phyloP scores from a whole-genome alignment of 2,888 invertebrate genomes.

The Lissonota sp. region DNA sequence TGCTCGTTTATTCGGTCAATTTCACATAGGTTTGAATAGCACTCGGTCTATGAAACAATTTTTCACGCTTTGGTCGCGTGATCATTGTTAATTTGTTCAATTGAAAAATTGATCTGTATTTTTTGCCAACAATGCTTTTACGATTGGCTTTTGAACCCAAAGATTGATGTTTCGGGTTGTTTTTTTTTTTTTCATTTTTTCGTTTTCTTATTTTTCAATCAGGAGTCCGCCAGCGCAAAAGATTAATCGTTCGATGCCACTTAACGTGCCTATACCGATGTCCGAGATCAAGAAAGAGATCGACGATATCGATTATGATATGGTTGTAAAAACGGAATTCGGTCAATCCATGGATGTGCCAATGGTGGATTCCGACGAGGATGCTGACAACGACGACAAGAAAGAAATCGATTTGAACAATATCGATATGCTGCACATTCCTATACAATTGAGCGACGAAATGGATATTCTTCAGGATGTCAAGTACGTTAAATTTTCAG shows the following conservation, averaged over 20 bases:
- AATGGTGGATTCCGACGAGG: constrained; percentile 71
- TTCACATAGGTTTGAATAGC: not conserved
- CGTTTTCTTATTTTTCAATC: not conserved
- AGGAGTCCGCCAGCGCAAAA: constrained; percentile 75
- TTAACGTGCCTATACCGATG: constrained; percentile 68
- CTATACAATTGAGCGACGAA: constrained; percentile 90
- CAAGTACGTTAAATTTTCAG: constrained; percentile 78
- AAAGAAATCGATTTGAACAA: constrained; percentile 85
- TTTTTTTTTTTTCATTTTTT: not conserved
- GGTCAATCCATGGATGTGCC: constrained; percentile 68
- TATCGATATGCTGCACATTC: constrained; percentile 91
- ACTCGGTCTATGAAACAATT: no score
- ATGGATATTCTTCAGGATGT: constrained; percentile 85
- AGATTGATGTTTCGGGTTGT: not conserved
- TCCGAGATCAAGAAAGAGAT: constrained; percentile 80
- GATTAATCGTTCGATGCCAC: constrained; percentile 54
- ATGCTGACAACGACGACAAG: constrained; percentile 78
- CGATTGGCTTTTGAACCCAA: not conserved
- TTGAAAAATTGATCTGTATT: no score
- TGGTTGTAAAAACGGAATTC: constrained; percentile 76
- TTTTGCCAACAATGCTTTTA: no score
- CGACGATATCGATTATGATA: constrained; percentile 79
- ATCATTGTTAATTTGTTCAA: no score
- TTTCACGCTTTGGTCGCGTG: no score
- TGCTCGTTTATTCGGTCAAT: not conserved